phyloP scores from a whole-genome alignment of 1,140 invertebrate species.

The Neodiprion fabricii region DNA sequence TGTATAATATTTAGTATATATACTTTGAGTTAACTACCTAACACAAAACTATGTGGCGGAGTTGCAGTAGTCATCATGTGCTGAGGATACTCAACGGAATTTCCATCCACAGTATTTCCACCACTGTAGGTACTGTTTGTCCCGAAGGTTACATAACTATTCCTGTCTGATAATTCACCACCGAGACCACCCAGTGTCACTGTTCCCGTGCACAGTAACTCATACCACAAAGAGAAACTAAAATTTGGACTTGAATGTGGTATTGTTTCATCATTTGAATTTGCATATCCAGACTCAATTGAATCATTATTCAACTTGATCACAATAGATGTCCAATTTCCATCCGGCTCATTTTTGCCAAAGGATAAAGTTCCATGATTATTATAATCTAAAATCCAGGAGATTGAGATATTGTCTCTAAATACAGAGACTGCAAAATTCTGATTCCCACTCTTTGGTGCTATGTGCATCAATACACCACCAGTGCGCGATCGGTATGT shows the following conservation, averaged over 20 bases:
- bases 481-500: conserved; percentile 74
- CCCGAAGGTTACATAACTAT: conserved; percentile 47
- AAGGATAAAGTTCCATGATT: conserved; percentile 62
- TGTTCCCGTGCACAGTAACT: conserved; percentile 60
- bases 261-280: conserved; percentile 41
- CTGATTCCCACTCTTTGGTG: conserved; percentile 57
- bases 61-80: conserved; percentile 45
- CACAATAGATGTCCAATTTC: conserved; percentile 73
- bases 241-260: conserved; percentile 47
- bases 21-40: conserved; percentile 38
- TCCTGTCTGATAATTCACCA: conserved; percentile 36
- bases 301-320: conserved; percentile 64
- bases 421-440: conserved; percentile 77
- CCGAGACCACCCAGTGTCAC: conserved; percentile 56
- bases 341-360: conserved; percentile 67
- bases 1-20: not conserved
- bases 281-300: conserved; percentile 57
- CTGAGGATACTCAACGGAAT: conserved; percentile 47
- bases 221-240: conserved; percentile 67
- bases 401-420: conserved; percentile 70
- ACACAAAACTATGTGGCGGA: conserved; percentile 48
- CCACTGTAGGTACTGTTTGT: conserved; percentile 36
- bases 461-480: conserved; percentile 72
- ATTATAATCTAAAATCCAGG: conserved; percentile 67
- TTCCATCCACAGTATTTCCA: conserved; percentile 41